A percentile compares a stretch with the other conserved stretches of the same genome.
phyloP scores from a whole-genome alignment of 2,888 invertebrate genomes.

The Hipparchia sbordonii region DNA sequence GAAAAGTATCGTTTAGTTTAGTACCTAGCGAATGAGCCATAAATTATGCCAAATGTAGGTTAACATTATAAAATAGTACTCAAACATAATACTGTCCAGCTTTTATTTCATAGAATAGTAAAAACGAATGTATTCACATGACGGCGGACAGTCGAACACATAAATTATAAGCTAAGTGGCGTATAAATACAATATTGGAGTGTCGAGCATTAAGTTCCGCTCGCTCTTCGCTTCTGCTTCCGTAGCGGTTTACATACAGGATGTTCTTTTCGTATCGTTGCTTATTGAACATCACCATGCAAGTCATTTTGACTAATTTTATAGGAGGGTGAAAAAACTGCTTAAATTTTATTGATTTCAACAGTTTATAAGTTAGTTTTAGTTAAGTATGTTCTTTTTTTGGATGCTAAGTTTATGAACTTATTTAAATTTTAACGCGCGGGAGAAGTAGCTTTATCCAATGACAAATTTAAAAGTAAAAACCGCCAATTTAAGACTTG shows the following conservation, averaged over 20 bases:
- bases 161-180: slow-evolving; percentile 41
- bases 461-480: no score
- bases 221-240: slow-evolving; percentile 43
- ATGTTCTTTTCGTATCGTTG: background rate
- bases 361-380: no score
- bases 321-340: no score
- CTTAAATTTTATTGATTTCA: no score
- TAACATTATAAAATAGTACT: background rate
- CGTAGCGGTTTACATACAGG: slow-evolving; percentile 39
- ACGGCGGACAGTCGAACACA: slow-evolving; percentile 31
- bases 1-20: no score
- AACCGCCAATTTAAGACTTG: no score
- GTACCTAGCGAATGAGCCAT: background rate
- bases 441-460: no score
- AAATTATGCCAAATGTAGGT: slow-evolving; percentile 22
- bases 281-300: no score
- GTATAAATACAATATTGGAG: slow-evolving; percentile 45
- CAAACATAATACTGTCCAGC: slow-evolving; percentile 5
- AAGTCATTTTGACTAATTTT: no score
- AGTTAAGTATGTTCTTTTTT: no score
- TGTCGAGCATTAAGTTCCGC: slow-evolving; percentile 46
- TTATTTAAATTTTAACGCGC: no score
- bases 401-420: no score
- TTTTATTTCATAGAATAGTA: slow-evolving; percentile 31
- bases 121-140: slow-evolving; percentile 37